Conservation (phyloP, 1,140 invertebrate species). For the Eciton burchellii region DNA sequence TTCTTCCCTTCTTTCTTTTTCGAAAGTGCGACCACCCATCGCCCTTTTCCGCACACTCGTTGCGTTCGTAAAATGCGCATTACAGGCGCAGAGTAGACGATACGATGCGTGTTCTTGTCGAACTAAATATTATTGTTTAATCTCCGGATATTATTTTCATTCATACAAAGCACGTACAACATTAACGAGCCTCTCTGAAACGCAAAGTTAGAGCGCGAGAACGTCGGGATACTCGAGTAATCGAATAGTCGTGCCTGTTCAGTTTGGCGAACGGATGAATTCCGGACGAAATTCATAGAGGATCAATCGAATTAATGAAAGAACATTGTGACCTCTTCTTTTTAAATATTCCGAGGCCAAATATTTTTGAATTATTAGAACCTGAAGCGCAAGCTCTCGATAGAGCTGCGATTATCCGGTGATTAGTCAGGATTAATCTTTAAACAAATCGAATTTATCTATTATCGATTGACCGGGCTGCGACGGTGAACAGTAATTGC, state of each 20-base stretch:
- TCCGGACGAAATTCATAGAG: too few relatives aligned
- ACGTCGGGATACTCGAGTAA: not conserved
- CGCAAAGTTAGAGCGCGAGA: not conserved
- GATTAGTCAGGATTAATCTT: conserved; percentile 3
- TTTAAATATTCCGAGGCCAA: too few relatives aligned
- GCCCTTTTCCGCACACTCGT: conserved; percentile 22
- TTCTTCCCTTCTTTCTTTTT: conserved; percentile 46
- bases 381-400: not conserved
- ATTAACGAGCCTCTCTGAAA: not conserved
- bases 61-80: conserved; percentile 21
- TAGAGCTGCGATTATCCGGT: too few relatives aligned
- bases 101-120: too few relatives aligned
- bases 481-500: not conserved
- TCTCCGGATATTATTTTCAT: too few relatives aligned
- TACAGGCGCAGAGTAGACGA: too few relatives aligned
- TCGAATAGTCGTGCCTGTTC: not conserved
- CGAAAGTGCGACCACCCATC: conserved; percentile 18
- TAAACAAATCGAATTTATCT: not conserved
- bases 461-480: not conserved
- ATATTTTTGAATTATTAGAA: not conserved
- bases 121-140: too few relatives aligned
- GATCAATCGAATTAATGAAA: too few relatives aligned
- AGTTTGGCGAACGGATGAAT: not conserved
- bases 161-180: not conserved
- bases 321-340: too few relatives aligned